Conservation (phyloP, 1,140 invertebrate genomes). For the Potamilus streckersoni region DNA sequence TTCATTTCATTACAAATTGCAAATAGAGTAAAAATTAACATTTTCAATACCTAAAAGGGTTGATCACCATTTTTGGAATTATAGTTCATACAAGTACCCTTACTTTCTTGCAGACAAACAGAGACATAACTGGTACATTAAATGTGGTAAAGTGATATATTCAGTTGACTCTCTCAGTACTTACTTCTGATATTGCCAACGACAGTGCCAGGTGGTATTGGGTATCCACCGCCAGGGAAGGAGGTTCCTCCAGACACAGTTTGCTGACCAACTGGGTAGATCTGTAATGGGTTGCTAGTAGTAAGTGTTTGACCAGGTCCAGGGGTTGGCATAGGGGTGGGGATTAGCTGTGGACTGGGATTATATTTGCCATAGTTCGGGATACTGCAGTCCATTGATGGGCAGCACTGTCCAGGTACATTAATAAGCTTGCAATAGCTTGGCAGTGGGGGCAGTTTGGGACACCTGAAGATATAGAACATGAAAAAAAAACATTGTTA, state of each 20-base stretch:
- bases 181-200: slow-evolving; percentile 27
- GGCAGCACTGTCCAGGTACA: slow-evolving; percentile 31
- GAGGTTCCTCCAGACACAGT: slow-evolving; percentile 14
- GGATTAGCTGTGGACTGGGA: slow-evolving; percentile 31
- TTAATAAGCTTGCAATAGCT: slow-evolving; percentile 31
- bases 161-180: neutral
- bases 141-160: neutral
- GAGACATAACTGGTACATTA: neutral
- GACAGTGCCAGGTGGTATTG: slow-evolving; percentile 21
- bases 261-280: slow-evolving; percentile 27
- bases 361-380: slow-evolving; percentile 34
- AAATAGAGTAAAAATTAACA: too few relatives aligned
- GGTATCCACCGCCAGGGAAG: slow-evolving; percentile 30
- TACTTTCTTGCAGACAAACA: neutral
- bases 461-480: slow-evolving; percentile 24
- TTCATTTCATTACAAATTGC: too few relatives aligned
- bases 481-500: too few relatives aligned
- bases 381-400: slow-evolving; percentile 34
- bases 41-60: too few relatives aligned
- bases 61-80: too few relatives aligned
- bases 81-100: too few relatives aligned
- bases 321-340: slow-evolving; percentile 25
- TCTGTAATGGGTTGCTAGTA: slow-evolving; percentile 5
- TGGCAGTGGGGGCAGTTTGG: slow-evolving; percentile 33
- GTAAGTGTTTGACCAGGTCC: slow-evolving; percentile 14